Evolutionary conservation across 2,888 invertebrate genomes (phyloP).

Genomic region (Cyclophora punctaria): DNA sequence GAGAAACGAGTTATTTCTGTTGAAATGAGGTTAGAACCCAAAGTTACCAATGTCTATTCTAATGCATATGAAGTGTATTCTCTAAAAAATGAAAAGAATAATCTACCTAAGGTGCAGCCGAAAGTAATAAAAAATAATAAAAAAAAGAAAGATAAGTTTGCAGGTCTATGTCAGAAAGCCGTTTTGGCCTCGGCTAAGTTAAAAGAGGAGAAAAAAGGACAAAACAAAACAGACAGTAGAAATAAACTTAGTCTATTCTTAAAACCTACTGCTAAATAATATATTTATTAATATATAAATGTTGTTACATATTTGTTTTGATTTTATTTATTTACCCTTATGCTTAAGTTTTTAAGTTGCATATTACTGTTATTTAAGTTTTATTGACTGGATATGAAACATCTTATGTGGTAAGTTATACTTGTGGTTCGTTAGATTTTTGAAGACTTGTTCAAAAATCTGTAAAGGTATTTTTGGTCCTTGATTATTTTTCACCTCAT

Average conservation of each 20-base stretch:
- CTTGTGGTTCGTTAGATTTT: too few relatives aligned
- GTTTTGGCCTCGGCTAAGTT: conserved; percentile 53
- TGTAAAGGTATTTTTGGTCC: too few relatives aligned
- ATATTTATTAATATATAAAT: conserved; percentile 2
- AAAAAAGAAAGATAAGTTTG: conserved; percentile 63
- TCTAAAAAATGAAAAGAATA: conserved; percentile 48
- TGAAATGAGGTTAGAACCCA: conserved; percentile 3
- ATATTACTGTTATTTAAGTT: too few relatives aligned
- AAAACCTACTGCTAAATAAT: conserved; percentile 38
- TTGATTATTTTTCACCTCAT: too few relatives aligned
- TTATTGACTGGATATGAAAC: too few relatives aligned
- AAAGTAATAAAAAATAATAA: conserved; percentile 60
- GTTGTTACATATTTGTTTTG: too few relatives aligned
- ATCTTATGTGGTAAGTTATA: too few relatives aligned
- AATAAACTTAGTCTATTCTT: conserved; percentile 55
- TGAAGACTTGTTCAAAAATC: too few relatives aligned
- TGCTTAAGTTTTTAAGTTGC: too few relatives aligned
- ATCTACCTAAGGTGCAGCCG: conserved; percentile 30
- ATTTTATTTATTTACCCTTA: too few relatives aligned
- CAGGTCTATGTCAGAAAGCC: conserved; percentile 58
- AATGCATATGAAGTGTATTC: conserved; percentile 53
- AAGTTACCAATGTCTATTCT: conserved; percentile 43
- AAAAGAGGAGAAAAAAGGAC: conserved; percentile 35
- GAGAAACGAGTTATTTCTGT: not conserved
- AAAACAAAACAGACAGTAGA: conserved; percentile 2